A percentile compares a stretch with the other conserved stretches of the same genome.
Evolutionary conservation across 1,140 invertebrate genomes (phyloP).

Genomic region (Brachionus paranguensis): DNA sequence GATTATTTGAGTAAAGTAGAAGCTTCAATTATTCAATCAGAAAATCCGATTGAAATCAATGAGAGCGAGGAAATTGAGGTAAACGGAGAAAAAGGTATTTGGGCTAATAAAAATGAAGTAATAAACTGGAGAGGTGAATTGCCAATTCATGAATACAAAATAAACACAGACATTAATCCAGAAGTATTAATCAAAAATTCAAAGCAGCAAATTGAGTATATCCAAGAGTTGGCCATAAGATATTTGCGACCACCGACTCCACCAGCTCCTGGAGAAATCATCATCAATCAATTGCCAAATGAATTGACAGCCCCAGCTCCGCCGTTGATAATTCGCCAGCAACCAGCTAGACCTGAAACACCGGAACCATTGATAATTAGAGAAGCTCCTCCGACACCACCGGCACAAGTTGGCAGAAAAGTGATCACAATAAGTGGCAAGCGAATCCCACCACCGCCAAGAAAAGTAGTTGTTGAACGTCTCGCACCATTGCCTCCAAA

Average conservation of each 20-base stretch:
- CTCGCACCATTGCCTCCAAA: constrained; percentile 30
- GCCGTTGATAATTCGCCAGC: constrained; percentile 16
- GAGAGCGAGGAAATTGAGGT: constrained; percentile 6
- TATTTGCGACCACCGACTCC: constrained; percentile 37
- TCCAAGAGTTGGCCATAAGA: constrained; percentile 24
- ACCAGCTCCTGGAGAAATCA: constrained; percentile 18
- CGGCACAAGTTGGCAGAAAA: background rate
- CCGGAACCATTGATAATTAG: constrained; percentile 21
- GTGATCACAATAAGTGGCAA: constrained; percentile 5
- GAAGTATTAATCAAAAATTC: background rate
- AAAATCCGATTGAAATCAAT: background rate
- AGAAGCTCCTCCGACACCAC: constrained; percentile 14
- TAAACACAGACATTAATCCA: constrained; percentile 26
- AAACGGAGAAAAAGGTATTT: constrained; percentile 8
- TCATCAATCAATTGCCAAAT: constrained; percentile 3
- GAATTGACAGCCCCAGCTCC: background rate
- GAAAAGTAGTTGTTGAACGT: constrained; percentile 33
- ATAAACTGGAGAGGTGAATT: constrained; percentile 17
- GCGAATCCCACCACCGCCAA: constrained; percentile 6
- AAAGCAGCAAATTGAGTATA: background rate
- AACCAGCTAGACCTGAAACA: constrained; percentile 18
- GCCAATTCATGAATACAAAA: background rate
- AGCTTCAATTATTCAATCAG: background rate
- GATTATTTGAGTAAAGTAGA: background rate
- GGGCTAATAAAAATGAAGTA: constrained; percentile 13